A percentile compares a stretch with the other conserved stretches of the same genome.
Conservation (phyloP, 1,140 invertebrate genomes). For the Drosophila lowei region DNA sequence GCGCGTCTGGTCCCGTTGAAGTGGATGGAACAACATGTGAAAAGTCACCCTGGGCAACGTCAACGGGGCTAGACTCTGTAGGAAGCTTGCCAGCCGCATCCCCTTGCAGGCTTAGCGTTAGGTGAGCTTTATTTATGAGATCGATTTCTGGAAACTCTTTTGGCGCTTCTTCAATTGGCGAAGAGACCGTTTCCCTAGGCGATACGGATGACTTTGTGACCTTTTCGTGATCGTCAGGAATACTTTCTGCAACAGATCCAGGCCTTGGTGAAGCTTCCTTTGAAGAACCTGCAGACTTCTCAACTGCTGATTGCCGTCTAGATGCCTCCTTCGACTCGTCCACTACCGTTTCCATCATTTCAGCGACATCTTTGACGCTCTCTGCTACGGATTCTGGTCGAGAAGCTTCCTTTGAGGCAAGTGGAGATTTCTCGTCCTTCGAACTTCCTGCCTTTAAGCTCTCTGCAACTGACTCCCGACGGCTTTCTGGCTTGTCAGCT, state of each 20-base stretch:
- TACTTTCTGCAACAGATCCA: too few relatives aligned
- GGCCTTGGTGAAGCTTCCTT: too few relatives aligned
- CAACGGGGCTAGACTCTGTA: constrained; percentile 69
- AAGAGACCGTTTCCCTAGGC: too few relatives aligned
- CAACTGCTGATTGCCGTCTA: too few relatives aligned
- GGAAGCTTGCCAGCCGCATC: constrained; percentile 38
- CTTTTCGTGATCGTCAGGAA: too few relatives aligned
- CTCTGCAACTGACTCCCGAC: background rate
- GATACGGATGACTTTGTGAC: too few relatives aligned
- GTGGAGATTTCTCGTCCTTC: too few relatives aligned
- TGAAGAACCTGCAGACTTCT: too few relatives aligned
- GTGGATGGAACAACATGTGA: background rate
- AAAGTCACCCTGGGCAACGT: constrained; percentile 69
- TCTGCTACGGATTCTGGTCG: background rate
- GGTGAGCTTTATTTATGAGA: constrained; percentile 24
- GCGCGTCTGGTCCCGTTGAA: background rate
- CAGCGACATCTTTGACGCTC: background rate
- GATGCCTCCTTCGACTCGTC: too few relatives aligned
- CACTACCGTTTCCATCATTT: too few relatives aligned
- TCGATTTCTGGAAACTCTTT: constrained; percentile 35
- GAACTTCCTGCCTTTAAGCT: background rate
- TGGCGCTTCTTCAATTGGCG: constrained; percentile 35
- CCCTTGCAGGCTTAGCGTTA: constrained; percentile 23
- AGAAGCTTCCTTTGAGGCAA: background rate
- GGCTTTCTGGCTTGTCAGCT: too few relatives aligned